Conservation (phyloP, 1,140 invertebrate species). For the Magallana ariakensis region DNA sequence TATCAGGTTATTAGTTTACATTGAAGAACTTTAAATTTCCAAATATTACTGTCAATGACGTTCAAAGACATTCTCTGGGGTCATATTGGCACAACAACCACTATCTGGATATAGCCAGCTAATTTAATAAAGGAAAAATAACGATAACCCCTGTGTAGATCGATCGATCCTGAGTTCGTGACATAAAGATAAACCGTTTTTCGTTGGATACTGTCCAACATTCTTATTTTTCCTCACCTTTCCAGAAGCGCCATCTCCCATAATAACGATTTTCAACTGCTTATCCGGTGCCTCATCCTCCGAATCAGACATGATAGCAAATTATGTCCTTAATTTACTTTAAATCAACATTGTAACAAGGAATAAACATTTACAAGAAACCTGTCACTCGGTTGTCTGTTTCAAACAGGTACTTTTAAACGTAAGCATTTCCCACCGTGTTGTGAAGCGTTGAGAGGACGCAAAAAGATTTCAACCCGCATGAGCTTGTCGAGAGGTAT, state of each 20-base stretch:
- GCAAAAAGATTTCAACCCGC: neutral
- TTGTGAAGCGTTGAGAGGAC: constrained; percentile 6
- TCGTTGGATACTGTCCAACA: constrained; percentile 41
- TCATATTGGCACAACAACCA: no score
- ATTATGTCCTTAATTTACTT: neutral
- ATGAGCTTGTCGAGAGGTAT: constrained; percentile 6
- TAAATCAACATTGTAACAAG: constrained; percentile 5
- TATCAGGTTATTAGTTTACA: no score
- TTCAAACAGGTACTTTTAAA: neutral
- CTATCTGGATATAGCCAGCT: neutral
- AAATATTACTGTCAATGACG: no score
- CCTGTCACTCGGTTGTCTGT: constrained; percentile 22
- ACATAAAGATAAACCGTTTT: neutral
- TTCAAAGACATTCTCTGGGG: no score
- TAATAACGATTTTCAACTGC: constrained; percentile 88
- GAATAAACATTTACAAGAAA: constrained; percentile 16
- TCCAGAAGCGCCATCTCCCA: constrained; percentile 89
- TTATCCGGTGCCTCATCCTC: constrained; percentile 83
- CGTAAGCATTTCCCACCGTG: neutral
- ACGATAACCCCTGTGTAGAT: constrained; percentile 12
- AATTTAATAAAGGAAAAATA: constrained; percentile 19
- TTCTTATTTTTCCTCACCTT: constrained; percentile 84
- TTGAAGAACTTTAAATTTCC: no score
- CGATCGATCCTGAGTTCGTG: constrained; percentile 12
- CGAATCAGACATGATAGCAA: constrained; percentile 77